A percentile compares a stretch with the other conserved stretches of the same genome.
phyloP scores from a whole-genome alignment of 2,888 invertebrate species.

The Synanthedon tipuliformis region DNA sequence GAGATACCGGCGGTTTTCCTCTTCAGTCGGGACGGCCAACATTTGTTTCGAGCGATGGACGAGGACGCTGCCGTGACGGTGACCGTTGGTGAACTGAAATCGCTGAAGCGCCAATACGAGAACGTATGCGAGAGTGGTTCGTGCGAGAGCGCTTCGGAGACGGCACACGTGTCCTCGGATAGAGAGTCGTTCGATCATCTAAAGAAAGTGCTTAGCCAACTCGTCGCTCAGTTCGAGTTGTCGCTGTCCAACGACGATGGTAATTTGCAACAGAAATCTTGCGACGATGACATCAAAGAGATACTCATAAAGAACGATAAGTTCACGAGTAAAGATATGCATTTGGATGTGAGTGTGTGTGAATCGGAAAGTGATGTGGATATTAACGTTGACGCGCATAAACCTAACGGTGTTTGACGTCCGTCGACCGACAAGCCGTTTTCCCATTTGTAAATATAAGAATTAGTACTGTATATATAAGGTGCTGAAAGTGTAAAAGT shows the following conservation, averaged over 20 bases:
- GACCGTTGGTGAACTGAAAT: conserved; percentile 60
- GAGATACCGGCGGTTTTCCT: conserved; percentile 92
- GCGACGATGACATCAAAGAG: background rate
- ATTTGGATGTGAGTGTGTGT: too few species aligned
- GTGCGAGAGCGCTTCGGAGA: conserved; percentile 27
- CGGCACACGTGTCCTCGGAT: conserved; percentile 19
- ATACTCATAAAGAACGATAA: background rate
- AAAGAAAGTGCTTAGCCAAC: conserved; percentile 53
- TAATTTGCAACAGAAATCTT: background rate
- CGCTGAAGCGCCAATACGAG: conserved; percentile 34
- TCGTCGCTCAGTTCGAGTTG: conserved; percentile 50
- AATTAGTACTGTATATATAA: too few species aligned
- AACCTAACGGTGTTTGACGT: too few species aligned
- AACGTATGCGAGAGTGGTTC: conserved; percentile 26
- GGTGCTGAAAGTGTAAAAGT: too few species aligned
- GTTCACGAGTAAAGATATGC: background rate
- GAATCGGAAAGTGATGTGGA: too few species aligned
- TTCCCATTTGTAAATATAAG: too few species aligned
- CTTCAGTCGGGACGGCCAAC: conserved; percentile 80
- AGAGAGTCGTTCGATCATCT: conserved; percentile 47
- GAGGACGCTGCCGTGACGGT: conserved; percentile 68
- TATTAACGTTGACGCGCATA: too few species aligned
- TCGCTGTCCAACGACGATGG: conserved; percentile 33
- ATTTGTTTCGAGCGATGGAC: conserved; percentile 72
- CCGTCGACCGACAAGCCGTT: too few species aligned